Conservation (phyloP, 2,888 invertebrate genomes). For the Agrotis clavis region DNA sequence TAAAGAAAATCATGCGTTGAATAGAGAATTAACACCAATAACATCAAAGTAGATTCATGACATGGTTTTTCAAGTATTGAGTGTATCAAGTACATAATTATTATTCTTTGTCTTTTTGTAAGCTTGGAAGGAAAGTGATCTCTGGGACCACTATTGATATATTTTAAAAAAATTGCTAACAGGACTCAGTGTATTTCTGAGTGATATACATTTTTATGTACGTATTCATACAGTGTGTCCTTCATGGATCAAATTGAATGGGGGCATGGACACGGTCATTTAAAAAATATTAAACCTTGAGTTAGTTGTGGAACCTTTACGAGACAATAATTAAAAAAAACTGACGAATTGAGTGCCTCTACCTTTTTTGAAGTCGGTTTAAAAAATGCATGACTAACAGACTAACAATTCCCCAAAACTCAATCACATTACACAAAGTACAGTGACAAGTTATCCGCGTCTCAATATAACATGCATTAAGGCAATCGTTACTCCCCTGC, state of each 20-base stretch:
- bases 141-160: too few relatives aligned
- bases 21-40: background rate
- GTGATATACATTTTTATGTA: too few relatives aligned
- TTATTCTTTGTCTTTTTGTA: background rate
- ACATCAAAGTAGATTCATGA: background rate
- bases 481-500: conserved; percentile 71
- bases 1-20: background rate
- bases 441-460: conserved; percentile 49
- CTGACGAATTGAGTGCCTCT: background rate
- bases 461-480: conserved; percentile 78
- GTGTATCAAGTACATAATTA: background rate
- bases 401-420: conserved; percentile 18
- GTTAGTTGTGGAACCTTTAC: too few relatives aligned
- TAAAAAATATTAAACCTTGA: too few relatives aligned
- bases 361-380: background rate
- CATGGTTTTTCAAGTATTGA: background rate
- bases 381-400: background rate
- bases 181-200: too few relatives aligned
- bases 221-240: too few relatives aligned
- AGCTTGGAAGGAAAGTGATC: too few relatives aligned
- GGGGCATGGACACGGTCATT: too few relatives aligned
- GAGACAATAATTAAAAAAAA: background rate
- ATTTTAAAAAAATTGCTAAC: too few relatives aligned
- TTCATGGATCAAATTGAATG: too few relatives aligned
- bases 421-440: conserved; percentile 43